Evolutionary conservation across 2,888 invertebrate genomes (phyloP), one percentile per base, ranked within the genome.

Genomic region (Apomyelois bistriatella): DNA sequence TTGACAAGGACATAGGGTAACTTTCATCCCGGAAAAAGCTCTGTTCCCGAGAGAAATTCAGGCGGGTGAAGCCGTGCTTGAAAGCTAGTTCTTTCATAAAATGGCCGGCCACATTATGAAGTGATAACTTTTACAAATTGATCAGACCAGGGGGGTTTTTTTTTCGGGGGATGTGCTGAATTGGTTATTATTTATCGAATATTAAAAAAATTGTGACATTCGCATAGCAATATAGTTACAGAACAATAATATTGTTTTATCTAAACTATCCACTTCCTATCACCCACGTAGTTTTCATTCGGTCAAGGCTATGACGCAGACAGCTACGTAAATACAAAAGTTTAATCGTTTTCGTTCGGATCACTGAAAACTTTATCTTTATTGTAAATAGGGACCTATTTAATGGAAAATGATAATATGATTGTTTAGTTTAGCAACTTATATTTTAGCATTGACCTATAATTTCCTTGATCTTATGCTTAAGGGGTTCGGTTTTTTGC

Each of bases 301-400:
- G 72, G 73, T 74, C 73, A 74, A 72, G 73, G 73, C 53, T 64
- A 57, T 64, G 61, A 64, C 62, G 60, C 48, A 61, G 53, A 35
- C 52, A 49, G 37, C 36, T 54, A 60, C 60, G 59, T 65, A 56
- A 54, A 54, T 49, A 46, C 30, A 42, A 42, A 41, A 17, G 35
- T 17, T 17, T 42, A 36, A 42, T 51, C 55, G 54, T 57, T 60
- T 54, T 53, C 12, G 15, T 47, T 54, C 46, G 30, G 41, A 32
- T 48, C 35, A 48, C n/a, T 48, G 38, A 13, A 12, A 37, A 48
- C 15, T 3, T 48, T 48, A 48, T 48, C 48, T n/a, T 2, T 15
- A 2, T 6, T 32, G 43, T 30, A 8, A n/a, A 12, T 8, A 9
- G 30, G 13, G n/a, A n/a, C n/a, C n/a, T 28, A 30, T 28, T 13